Evolutionary conservation across 2,113 vertebrate genomes (phyloP), one percentile per base, ranked within the genome.

Genomic region (Cynocephalus volans): DNA sequence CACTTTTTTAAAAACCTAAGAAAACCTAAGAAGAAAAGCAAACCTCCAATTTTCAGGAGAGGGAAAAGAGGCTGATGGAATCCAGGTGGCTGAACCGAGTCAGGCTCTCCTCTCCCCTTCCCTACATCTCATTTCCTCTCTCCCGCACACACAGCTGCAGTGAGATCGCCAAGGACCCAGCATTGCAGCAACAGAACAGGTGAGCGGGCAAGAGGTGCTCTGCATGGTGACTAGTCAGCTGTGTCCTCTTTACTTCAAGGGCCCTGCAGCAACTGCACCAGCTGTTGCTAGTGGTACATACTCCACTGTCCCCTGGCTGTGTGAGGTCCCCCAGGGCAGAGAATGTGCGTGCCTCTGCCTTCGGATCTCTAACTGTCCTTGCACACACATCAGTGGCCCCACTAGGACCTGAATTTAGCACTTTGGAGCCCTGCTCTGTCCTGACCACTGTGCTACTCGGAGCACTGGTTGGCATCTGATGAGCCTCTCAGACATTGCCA

Each of bases 1-100:
- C 1, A 50, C 6, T 67, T 67, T 88, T 54, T 72, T 76, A 15
- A 85, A 86, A 62, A 95, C 88, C 70, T 96, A 76, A 88, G 70
- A 12, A n/a, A 92, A 50, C 69, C 36, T 36, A 87, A 75, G 65
- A 52, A 75, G 60, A 52, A 86, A 75, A 84, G 13, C 36, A 70
- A 88, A 80, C 18, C 19, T 45, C 81, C 58, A 17, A 31, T 56
- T 92, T 92, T 75, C 2, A 65, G 36, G 73, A 95, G 33, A 33
- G 15, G 33, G 23, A 89, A 72, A 56, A 14, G 60, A 67, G 62
- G 80, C 3, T 50, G n/a, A 86, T 52, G 28, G 77, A 21, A 83
- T 62, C 36, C 48, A 6, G 8, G 12, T 31, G 41, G 58, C 19
- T 19, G 41, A 17, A 17, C 14, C 64, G 52, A 48, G n/a, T 65